Evolutionary conservation across 2,797 vertebrate species (phyloP), one percentile per base, ranked within the genome.

Genomic region (Nasua narica): DNA sequence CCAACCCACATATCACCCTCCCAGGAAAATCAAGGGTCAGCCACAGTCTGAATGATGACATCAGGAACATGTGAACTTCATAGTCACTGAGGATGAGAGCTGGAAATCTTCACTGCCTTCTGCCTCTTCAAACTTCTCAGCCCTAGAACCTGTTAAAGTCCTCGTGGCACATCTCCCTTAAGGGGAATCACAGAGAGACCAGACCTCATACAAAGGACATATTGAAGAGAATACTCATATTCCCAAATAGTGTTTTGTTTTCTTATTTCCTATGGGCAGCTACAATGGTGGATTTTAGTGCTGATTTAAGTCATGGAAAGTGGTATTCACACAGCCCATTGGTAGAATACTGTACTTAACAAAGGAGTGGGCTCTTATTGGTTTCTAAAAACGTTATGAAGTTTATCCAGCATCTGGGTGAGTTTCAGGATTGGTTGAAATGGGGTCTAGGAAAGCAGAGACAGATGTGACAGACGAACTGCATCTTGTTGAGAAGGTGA

Each of bases 61-160:
- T 19, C 5, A 43, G 65, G 27, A 15, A 19, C 10, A 5, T 1
- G 19, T n/a, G 40, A 48, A n/a, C n/a, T 46, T 29, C 15, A 12
- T 25, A 13, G 21, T 23, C 10, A 1, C 25, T 8, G n/a, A 58
- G 2, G 48, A n/a, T 25, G 37, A 4, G 7, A 6, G 27, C 2
- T 3, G 18, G 18, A 52, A 29, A 0, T 29, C 4, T 43, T 67
- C 37, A 29, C 2, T n/a, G 12, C 5, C 3, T 29, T 40, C 25
- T 58, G 43, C 27, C 18, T 48, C 5, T 7, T 43, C 23, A 3
- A 15, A 8, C 21, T 18, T 27, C 7, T 37, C 5, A 50, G 27
- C 43, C 35, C 29, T 35, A 7, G 21, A 10, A 6, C 2, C 25
- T 11, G 5, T 5, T 4, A 9, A 13, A 0, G 0, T 0, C 1